Conservation (phyloP, 2,888 invertebrate genomes). For the Hirtodrosophila alboralis region DNA sequence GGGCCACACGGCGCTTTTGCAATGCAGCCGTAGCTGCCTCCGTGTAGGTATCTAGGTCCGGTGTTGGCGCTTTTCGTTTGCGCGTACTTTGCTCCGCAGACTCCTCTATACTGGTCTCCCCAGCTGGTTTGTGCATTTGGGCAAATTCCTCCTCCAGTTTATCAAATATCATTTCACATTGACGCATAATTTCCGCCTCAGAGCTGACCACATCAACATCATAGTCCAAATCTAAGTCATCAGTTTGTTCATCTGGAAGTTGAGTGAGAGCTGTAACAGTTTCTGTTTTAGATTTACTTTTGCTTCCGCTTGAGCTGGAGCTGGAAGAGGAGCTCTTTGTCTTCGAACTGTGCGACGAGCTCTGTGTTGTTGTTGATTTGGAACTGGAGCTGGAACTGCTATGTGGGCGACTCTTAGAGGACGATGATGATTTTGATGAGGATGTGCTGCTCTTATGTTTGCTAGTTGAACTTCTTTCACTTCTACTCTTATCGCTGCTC, state of each 20-base stretch:
- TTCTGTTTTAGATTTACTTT: constrained; percentile 27
- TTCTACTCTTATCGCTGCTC: constrained; percentile 53
- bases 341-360: constrained; percentile 28
- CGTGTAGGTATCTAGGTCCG: constrained; percentile 83
- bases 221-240: constrained; percentile 79
- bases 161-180: constrained; percentile 94
- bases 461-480: constrained; percentile 40
- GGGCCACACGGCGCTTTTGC: constrained; percentile 90
- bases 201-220: constrained; percentile 82
- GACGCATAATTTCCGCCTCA: constrained; percentile 90
- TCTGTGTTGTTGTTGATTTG: too few relatives aligned
- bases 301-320: constrained; percentile 24
- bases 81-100: constrained; percentile 21
- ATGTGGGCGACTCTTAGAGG: constrained; percentile 44
- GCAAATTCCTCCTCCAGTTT: constrained; percentile 86
- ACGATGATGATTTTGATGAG: constrained; percentile 42
- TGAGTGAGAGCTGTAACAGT: background rate
- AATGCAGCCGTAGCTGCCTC: constrained; percentile 66
- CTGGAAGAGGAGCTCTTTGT: constrained; percentile 44
- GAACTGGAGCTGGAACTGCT: constrained; percentile 53
- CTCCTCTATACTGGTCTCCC: constrained; percentile 8
- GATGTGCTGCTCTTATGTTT: constrained; percentile 45
- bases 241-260: background rate
- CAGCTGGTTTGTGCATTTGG: constrained; percentile 73
- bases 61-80: constrained; percentile 69